These are phyloP conservation scores for Synaphobranchus kaupii DNA, from an alignment of 2,797 vertebrate genomes.

Conservation along the genomic window DNA sequence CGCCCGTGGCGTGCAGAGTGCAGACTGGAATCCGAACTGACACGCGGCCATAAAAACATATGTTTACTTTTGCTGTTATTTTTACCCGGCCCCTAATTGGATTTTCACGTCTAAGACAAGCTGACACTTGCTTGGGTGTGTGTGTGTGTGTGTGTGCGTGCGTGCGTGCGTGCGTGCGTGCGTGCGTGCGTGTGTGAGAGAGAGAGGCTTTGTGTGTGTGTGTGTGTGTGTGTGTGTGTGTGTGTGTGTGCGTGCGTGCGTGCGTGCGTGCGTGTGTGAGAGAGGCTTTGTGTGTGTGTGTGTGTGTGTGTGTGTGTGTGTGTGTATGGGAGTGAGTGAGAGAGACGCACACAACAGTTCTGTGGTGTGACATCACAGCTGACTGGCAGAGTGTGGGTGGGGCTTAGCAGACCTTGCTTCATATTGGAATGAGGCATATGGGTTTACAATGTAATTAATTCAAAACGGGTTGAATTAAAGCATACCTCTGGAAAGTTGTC, in stretches of 20 bases:
- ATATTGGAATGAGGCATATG: neutral
- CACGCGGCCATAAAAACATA: conserved; percentile 37
- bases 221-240: no score
- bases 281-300: neutral
- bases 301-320: no score
- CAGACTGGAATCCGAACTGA: conserved; percentile 16
- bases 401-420: neutral
- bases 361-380: neutral
- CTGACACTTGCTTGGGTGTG: conserved; percentile 20
- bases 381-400: neutral
- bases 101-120: conserved; percentile 35
- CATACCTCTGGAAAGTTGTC: neutral
- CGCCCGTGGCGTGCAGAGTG: neutral
- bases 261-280: neutral
- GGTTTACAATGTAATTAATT: neutral
- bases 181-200: no score
- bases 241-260: no score
- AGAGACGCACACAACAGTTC: no score
- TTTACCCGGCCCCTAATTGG: conserved; percentile 40
- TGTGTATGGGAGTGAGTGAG: no score
- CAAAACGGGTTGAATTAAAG: neutral
- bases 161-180: no score
- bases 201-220: no score
- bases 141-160: neutral
- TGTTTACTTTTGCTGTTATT: conserved; percentile 43